Evolutionary conservation across 2,888 invertebrate genomes (phyloP), one percentile per base, ranked within the genome.

Genomic region (Hybos culiciformis): DNA sequence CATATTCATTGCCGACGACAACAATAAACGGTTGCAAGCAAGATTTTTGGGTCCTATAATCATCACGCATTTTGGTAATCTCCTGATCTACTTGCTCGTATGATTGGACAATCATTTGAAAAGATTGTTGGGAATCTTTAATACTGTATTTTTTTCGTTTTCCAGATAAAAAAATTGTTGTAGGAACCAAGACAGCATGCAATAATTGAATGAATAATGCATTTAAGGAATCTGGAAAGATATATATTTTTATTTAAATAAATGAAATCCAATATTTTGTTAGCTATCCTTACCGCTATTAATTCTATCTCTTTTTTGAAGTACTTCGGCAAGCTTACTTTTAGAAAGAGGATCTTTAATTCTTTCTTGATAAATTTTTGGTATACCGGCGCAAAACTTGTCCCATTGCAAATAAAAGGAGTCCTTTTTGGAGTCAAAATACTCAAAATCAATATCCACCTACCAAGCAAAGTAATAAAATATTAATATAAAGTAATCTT

Each of bases 91-190:
- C 15, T 14, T 40, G 21, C 14, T 31, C 21, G 5, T 18, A n/a
- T 20, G 17, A 19, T 2, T 11, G 14, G 3, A 32, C 19, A 21
- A 20, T 11, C n/a, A 40, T 1, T 12, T 29, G 29, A 21, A 40
- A 40, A 31, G 39, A 29, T 14, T 32, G 11, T 31, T 40, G 39
- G 8, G 39, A 32, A 17, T 40, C 39, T 19, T 31, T 19, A 21
- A 40, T 40, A 14, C 18, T 40, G n/a, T 31, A 40, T 32, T 40
- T 40, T 19, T 31, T n/a, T 5, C 32, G n/a, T 32, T 40, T 21
- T 31, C 20, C 39, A 5, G n/a, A n/a, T 5, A 40, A 5, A n/a
- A 40, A n/a, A 21, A 12, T 31, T 26, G 39, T n/a, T 12, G 21
- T 21, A 19, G 39, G 39, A 2, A 32, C 19, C 20, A 40, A 20